Evolutionary conservation across 2,797 vertebrate genomes (phyloP).

Genomic region (Cheirogaleus major): DNA sequence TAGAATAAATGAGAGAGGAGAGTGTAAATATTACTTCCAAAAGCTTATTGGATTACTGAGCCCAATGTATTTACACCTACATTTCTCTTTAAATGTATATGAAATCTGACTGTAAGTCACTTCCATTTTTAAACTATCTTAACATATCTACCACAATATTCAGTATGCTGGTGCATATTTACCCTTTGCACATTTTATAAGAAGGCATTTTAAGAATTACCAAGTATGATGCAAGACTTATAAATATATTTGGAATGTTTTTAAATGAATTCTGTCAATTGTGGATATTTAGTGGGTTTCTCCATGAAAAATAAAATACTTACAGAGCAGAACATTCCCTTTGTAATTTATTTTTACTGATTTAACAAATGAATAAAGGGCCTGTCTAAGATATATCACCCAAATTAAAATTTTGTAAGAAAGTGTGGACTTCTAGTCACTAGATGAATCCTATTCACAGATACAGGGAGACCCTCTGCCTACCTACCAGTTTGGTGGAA

Average conservation of each 20-base stretch:
- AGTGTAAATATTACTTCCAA: background rate
- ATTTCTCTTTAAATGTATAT: background rate
- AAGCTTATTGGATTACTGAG: background rate
- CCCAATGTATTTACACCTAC: background rate
- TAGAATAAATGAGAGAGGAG: background rate
- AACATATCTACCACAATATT: accelerated
- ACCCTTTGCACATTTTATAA: background rate
- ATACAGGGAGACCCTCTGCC: accelerated
- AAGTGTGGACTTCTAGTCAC: accelerated
- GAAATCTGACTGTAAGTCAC: background rate
- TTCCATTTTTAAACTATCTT: background rate
- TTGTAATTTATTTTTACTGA: background rate
- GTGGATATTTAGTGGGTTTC: accelerated
- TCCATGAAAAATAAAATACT: background rate
- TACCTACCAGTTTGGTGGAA: too few species aligned
- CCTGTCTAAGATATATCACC: background rate
- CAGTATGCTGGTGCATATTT: accelerated
- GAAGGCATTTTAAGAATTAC: background rate
- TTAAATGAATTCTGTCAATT: background rate
- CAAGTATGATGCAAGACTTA: background rate
- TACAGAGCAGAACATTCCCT: background rate
- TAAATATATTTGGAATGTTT: background rate
- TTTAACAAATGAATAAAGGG: background rate
- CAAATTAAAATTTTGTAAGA: too few species aligned
- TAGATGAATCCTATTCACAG: accelerated